Conservation (phyloP, 2,797 vertebrate species). For the Cirrhinus molitorella region DNA sequence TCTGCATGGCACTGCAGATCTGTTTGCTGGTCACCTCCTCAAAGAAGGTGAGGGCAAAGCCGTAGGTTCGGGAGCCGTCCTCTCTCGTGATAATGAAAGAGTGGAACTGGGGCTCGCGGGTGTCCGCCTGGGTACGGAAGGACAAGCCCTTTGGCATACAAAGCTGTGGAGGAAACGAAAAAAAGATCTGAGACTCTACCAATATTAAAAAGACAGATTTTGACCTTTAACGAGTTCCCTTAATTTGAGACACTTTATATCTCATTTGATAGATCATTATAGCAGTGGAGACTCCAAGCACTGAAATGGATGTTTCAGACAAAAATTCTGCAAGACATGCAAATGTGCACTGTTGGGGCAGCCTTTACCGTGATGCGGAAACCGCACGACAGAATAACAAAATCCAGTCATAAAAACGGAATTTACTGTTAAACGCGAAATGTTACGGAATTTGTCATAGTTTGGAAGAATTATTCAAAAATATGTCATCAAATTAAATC, state of each 20-base stretch:
- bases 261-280: not conserved
- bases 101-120: slow-evolving; percentile 93
- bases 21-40: slow-evolving; percentile 99
- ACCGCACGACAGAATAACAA: no score
- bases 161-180: slow-evolving; percentile 74
- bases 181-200: slow-evolving; percentile 60
- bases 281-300: not conserved
- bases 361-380: no score
- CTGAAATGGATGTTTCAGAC: no score
- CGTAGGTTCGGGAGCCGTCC: slow-evolving; percentile 97
- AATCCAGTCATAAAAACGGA: no score
- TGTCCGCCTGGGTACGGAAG: slow-evolving; percentile 94
- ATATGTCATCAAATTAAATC: no score
- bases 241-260: not conserved
- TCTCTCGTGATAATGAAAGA: slow-evolving; percentile 98
- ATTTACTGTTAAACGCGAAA: no score
- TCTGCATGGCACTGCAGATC: slow-evolving; percentile 99
- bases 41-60: slow-evolving; percentile 97
- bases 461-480: no score
- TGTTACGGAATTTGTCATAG: no score
- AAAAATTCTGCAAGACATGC: no score
- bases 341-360: no score
- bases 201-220: not conserved
- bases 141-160: slow-evolving; percentile 91
- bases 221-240: not conserved